Evolutionary conservation across 1,140 invertebrate genomes (phyloP), one percentile per base, ranked within the genome.

Genomic region (Lerema accius): DNA sequence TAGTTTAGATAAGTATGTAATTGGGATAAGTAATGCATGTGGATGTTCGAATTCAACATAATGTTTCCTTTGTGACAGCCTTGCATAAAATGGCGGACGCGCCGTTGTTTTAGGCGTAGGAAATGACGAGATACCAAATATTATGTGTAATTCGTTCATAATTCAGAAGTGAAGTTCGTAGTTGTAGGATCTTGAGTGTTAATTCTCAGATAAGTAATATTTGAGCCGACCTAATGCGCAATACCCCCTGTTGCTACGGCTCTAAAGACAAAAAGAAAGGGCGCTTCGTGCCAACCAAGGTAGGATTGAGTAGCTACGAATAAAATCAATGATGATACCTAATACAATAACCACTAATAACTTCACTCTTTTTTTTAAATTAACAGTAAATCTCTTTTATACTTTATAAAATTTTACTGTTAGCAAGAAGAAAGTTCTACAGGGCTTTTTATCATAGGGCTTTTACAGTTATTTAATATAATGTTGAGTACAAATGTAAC

Each of bases 31-130:
- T n/a, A 46, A 51, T 28, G 3, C 32, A 19, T 28, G 13, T 64
- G n/a, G 11, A 23, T 60, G 19, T 39, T 39, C 17, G 23, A 26
- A 14, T 23, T 26, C 10, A 40, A 49, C 37, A 15, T n/a, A 49
- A 43, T 28, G 17, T 14, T 23, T 23, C 19, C 19, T 19, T 14
- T 45, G 40, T 42, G 51, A 43, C 9, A 42, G 17, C 14, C 39
- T 4, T 60, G 40, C 48, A 73, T 76, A 73, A 77, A 66, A 77
- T 77, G 72, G 75, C 75, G 69, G 75, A 77, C 75, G 37, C 45
- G 37, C 35, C 32, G 19, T 40, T 11, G 17, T 23, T 17, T 23
- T 23, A 23, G 19, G 19, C 5, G 19, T 23, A 23, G 19, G 19
- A 23, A 23, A 5, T 23, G 5, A 23, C 5, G 19, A 23, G 19